Percentiles rank a stretch among this genome's conserved stretches.
phyloP scores from a whole-genome alignment of 2,888 invertebrate species.

The Caenorhabditis becei region DNA sequence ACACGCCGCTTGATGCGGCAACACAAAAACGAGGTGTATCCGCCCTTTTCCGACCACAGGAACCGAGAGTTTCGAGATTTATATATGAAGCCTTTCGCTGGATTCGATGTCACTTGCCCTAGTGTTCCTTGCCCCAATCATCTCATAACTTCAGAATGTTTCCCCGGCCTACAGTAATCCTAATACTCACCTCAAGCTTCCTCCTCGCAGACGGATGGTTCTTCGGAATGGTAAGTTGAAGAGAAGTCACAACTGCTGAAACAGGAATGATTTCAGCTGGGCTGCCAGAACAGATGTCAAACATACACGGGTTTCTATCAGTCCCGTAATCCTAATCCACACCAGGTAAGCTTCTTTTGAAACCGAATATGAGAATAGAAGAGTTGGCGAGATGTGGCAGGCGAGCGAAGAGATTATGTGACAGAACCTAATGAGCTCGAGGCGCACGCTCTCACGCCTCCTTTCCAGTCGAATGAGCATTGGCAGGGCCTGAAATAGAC shows the following conservation, averaged over 20 bases:
- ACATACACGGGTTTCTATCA: slow-evolving; percentile 41
- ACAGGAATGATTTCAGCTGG: slow-evolving; percentile 33
- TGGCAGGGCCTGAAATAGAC: slow-evolving; percentile 5
- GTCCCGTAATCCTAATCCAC: slow-evolving; percentile 25
- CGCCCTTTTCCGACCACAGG: slow-evolving; percentile 42
- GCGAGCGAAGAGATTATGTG: not conserved
- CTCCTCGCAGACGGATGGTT: slow-evolving; percentile 42
- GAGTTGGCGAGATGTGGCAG: not conserved
- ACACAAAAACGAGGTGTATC: slow-evolving; percentile 30
- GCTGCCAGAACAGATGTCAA: slow-evolving; percentile 52
- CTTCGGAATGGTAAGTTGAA: slow-evolving; percentile 41
- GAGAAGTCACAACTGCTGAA: not conserved
- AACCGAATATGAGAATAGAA: not conserved
- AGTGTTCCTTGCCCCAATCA: not conserved
- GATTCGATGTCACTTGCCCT: not conserved
- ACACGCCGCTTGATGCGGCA: slow-evolving; percentile 45
- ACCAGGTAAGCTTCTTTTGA: slow-evolving; percentile 31
- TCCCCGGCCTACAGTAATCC: slow-evolving; percentile 27
- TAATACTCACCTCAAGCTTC: slow-evolving; percentile 23
- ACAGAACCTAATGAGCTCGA: slow-evolving; percentile 11
- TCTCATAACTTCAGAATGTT: slow-evolving; percentile 31
- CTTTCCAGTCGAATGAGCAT: slow-evolving; percentile 29
- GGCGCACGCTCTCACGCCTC: slow-evolving; percentile 17
- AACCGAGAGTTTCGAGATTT: slow-evolving; percentile 18
- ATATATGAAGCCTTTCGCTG: slow-evolving; percentile 8